Base-by-base conservation (phyloP, 2,797 vertebrate species). In the Cyprinella venusta region DNA sequence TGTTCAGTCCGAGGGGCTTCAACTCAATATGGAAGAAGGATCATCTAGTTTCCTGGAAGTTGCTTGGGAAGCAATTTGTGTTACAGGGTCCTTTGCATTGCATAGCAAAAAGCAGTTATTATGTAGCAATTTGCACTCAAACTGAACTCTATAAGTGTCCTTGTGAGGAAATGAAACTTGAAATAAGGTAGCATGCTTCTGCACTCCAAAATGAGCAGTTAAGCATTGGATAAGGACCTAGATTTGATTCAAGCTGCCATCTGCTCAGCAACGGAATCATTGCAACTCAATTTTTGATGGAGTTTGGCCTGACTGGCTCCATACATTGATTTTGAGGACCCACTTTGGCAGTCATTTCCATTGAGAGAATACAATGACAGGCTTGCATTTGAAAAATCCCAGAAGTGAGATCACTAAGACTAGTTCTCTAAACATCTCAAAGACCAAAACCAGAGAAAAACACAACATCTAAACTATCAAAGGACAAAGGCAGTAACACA, bases 11-110 rank as follows among this genome's bases (percentile, higher is more conserved):
- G 16, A 80, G 24, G 15, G 50, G 36, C 10, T 59, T 80, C 21
- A 42, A 69, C 33, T 69, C 64, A 40, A 69, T 69, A 69, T 42
- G 36, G 16, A 33, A 50, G 76, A 6, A 68, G 65, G 50, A 69
- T 36, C 36, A 40, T 26, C 40, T 24, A 42, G 48, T 69, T 80
- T 69, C 33, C 64, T 18, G 7, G 50, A 67, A 67, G 63, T 65
- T 65, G 61, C 42, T 70, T 59, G 33, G 69, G 24, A 54, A 69
- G 65, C 78, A 69, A 56, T 80, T 33, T 61, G n/a, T 63, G 68
- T 80, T 48, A n/a, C 8, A 48, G 50, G 18, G 52, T 70, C 16
- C 56, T 18, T 50, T 38, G 59, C 9, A 15, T n/a, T 52, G 30
- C 33, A 63, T 12, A 19, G 75, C n/a, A 42, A 30, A 40, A 80